These are phyloP conservation scores for Rhopalosiphum nymphaeae DNA, from an alignment of 2,888 invertebrate species.

Conservation along the genomic window DNA sequence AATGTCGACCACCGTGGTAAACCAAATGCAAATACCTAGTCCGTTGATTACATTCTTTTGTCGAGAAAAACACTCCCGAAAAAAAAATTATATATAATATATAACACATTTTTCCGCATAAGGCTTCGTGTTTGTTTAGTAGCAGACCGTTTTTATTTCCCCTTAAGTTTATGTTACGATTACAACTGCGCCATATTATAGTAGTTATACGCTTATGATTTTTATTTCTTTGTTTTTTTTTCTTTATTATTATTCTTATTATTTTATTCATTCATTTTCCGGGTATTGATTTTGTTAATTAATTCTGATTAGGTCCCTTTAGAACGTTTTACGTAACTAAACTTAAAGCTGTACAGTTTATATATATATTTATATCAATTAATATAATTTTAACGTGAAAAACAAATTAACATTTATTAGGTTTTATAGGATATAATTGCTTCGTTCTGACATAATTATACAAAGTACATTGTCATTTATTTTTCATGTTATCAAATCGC, in stretches of 20 bases:
- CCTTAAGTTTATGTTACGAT: not conserved
- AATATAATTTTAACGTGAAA: not conserved
- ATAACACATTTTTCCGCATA: not conserved
- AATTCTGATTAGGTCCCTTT: not conserved
- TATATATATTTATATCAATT: not conserved
- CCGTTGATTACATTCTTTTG: constrained; percentile 2
- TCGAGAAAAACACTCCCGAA: not conserved
- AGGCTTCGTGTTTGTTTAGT: not conserved
- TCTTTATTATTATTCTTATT: not conserved
- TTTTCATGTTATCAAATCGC: not conserved
- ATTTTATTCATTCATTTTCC: not conserved
- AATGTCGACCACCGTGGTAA: not conserved
- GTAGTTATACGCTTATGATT: not conserved
- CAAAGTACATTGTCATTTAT: not conserved
- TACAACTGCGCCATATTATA: not conserved
- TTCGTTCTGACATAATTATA: not conserved
- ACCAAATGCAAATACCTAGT: constrained; percentile 5
- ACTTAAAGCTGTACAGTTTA: not conserved
- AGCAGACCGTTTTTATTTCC: constrained; percentile 14
- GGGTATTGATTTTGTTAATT: not conserved
- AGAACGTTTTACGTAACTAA: not conserved
- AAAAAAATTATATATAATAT: not conserved
- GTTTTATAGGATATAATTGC: not conserved
- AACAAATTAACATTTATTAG: not conserved
- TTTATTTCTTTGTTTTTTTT: not conserved